phyloP scores from a whole-genome alignment of 2,888 invertebrate species.

The Trichogramma evanescens region DNA sequence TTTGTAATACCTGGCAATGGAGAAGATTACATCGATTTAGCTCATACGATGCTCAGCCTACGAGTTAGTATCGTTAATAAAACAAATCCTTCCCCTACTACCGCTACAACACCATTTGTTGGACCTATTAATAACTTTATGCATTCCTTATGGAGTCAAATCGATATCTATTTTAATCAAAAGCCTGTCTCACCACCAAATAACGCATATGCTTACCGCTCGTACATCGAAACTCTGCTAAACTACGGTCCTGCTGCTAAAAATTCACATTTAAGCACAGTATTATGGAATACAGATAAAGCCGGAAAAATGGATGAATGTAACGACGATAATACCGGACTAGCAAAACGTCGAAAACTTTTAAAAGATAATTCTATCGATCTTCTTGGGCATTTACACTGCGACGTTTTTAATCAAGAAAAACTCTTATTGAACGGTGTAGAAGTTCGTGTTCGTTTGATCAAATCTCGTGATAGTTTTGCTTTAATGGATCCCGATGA shows the following conservation, averaged over 20 bases:
- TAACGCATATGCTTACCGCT: slow-evolving; percentile 27
- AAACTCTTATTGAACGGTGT: slow-evolving; percentile 26
- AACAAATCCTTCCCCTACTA: too few relatives aligned
- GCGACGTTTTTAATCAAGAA: slow-evolving; percentile 18
- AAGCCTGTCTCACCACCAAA: slow-evolving; percentile 27
- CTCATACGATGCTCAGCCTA: slow-evolving; percentile 26
- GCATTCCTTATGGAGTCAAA: slow-evolving; percentile 27
- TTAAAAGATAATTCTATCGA: slow-evolving; percentile 14
- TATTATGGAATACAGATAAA: slow-evolving; percentile 16
- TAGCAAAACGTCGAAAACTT: too few relatives aligned
- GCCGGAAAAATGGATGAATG: not conserved
- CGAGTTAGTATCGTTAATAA: slow-evolving; percentile 16
- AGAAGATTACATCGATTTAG: slow-evolving; percentile 28
- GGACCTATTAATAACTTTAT: slow-evolving; percentile 27
- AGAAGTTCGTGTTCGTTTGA: slow-evolving; percentile 21
- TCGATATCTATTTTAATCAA: slow-evolving; percentile 28
- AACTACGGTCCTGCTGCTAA: slow-evolving; percentile 25
- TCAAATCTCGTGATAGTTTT: slow-evolving; percentile 22
- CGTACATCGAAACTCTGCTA: slow-evolving; percentile 27
- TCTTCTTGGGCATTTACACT: slow-evolving; percentile 23
- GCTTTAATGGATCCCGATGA: not conserved
- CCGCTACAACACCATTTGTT: slow-evolving; percentile 1
- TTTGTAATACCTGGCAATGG: slow-evolving; percentile 26
- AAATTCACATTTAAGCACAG: slow-evolving; percentile 22
- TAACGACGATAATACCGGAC: too few relatives aligned